phyloP scores from a whole-genome alignment of 2,113 vertebrate species.

The Triplophysa siluroides region DNA sequence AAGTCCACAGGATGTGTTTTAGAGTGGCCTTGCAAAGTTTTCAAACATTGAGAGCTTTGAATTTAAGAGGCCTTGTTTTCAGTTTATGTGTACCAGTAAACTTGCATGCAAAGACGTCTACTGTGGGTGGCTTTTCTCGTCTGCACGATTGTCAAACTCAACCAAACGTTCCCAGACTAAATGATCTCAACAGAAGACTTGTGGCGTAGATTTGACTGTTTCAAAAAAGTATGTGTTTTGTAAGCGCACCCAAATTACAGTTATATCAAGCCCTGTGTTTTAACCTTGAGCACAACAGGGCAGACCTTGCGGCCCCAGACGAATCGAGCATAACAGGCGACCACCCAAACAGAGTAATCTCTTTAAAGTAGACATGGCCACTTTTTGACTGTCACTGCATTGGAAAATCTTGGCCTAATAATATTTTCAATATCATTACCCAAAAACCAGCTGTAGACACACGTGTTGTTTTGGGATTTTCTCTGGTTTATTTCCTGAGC shows the following conservation, averaged over 20 bases:
- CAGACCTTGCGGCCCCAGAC: background rate
- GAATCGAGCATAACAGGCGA: background rate
- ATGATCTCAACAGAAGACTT: slow-evolving; percentile 30
- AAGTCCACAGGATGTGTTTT: slow-evolving; percentile 46
- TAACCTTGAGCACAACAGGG: background rate
- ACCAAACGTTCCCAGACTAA: slow-evolving; percentile 26
- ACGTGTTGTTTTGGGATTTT: background rate
- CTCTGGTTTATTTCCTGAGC: slow-evolving; percentile 10
- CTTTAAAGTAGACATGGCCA: background rate
- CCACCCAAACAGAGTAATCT: background rate
- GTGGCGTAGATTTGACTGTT: slow-evolving; percentile 2
- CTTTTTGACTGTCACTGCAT: background rate
- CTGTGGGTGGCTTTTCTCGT: slow-evolving; percentile 58
- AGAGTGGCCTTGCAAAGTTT: slow-evolving; percentile 56
- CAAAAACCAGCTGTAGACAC: background rate
- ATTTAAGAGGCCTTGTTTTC: slow-evolving; percentile 65
- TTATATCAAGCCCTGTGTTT: slow-evolving; percentile 8
- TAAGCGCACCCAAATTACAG: background rate
- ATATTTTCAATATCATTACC: background rate
- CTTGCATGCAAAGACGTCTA: slow-evolving; percentile 54
- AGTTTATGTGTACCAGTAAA: slow-evolving; percentile 62
- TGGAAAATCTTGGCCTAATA: background rate
- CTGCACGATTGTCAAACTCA: slow-evolving; percentile 41
- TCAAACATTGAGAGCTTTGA: slow-evolving; percentile 58
- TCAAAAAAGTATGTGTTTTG: background rate